Percentiles rank a stretch among this genome's conserved stretches.
Evolutionary conservation across 2,113 vertebrate genomes (phyloP).

Genomic region (Strigops habroptila): DNA sequence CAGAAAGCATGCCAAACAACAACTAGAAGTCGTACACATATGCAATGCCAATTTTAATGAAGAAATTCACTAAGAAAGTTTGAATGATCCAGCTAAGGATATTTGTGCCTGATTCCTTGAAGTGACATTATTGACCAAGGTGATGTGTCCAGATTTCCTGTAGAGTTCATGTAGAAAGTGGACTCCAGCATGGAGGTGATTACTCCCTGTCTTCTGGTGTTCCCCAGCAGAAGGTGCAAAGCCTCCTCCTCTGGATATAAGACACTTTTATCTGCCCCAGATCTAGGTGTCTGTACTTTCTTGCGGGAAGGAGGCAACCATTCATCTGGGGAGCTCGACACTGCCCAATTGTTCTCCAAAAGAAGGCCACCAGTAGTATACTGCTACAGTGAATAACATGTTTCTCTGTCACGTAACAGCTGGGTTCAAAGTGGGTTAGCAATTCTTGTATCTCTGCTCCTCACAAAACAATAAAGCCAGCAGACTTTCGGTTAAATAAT

Average conservation of each 20-base stretch:
- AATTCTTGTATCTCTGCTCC: not conserved
- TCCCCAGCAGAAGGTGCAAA: not conserved
- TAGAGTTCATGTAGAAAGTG: not conserved
- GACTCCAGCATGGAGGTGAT: rapidly evolving
- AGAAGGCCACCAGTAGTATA: not conserved
- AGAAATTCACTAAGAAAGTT: not conserved
- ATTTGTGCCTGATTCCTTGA: not conserved
- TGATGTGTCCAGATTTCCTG: not conserved
- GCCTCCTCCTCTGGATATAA: not conserved
- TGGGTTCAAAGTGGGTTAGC: not conserved
- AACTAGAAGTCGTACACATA: not conserved
- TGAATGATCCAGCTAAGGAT: not conserved
- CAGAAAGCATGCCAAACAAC: not conserved
- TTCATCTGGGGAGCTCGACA: not conserved
- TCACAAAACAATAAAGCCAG: not conserved
- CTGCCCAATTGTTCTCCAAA: not conserved
- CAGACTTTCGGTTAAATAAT: not conserved
- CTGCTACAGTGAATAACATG: not conserved
- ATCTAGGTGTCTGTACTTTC: not conserved
- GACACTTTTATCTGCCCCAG: not conserved
- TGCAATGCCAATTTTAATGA: not conserved
- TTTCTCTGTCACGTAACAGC: not conserved
- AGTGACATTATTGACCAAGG: rapidly evolving
- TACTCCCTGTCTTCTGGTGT: not conserved
- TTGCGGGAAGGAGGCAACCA: rapidly evolving